Conservation (phyloP, 1,140 invertebrate species). For the Anadara kagoshimensis region DNA sequence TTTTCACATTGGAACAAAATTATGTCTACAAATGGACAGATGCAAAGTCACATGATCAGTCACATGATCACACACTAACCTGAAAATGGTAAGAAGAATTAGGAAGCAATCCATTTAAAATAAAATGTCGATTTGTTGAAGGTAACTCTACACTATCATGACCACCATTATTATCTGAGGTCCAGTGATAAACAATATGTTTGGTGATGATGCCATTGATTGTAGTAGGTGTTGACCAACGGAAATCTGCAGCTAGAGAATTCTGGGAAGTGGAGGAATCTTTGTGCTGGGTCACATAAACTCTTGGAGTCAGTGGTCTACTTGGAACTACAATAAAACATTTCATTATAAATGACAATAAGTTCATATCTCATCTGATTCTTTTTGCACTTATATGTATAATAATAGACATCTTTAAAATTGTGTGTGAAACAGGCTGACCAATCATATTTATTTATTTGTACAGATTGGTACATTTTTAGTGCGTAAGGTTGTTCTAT, state of each 20-base stretch:
- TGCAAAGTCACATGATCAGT: no score
- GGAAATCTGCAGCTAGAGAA: constrained; percentile 74
- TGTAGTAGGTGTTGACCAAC: constrained; percentile 85
- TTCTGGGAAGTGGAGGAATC: constrained; percentile 59
- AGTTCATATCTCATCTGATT: background rate
- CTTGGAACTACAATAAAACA: constrained; percentile 80
- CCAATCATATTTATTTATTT: no score
- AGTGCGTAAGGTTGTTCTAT: no score
- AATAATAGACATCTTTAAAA: background rate
- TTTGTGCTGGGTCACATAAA: constrained; percentile 79
- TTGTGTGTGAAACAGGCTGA: no score
- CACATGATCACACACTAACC: constrained; percentile 71
- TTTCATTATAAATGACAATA: background rate
- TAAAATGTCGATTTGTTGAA: constrained; percentile 76
- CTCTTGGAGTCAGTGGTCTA: constrained; percentile 81
- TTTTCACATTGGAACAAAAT: no score
- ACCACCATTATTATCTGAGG: constrained; percentile 18
- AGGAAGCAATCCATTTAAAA: constrained; percentile 76
- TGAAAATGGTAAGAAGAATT: constrained; percentile 85
- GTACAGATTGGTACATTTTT: no score
- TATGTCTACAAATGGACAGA: background rate
- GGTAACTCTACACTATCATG: constrained; percentile 56
- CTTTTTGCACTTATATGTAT: background rate
- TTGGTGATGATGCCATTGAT: constrained; percentile 84
- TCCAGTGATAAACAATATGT: constrained; percentile 80